phyloP scores from a whole-genome alignment of 2,888 invertebrate genomes.

The Strigamia transsilvanica region DNA sequence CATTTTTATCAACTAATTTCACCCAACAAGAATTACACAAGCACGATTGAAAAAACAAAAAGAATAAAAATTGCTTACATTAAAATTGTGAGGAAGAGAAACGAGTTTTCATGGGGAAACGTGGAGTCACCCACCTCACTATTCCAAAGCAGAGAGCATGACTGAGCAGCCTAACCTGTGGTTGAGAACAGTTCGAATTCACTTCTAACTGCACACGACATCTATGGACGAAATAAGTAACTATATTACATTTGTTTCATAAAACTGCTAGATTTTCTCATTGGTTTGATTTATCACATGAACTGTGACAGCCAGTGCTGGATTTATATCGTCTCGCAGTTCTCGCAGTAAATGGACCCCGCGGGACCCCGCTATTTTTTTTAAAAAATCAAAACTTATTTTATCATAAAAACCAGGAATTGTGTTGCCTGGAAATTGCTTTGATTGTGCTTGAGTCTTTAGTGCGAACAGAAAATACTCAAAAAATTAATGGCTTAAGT shows the following conservation, averaged over 20 bases:
- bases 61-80: conserved; percentile 4
- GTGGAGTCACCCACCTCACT: conserved; percentile 36
- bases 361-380: no score
- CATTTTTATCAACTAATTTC: not conserved
- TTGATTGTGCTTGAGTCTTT: no score
- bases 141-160: conserved; percentile 44
- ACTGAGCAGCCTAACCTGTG: conserved; percentile 22
- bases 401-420: no score
- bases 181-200: not conserved
- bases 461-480: no score
- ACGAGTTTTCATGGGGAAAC: conserved; percentile 1
- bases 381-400: no score
- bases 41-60: not conserved
- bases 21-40: not conserved
- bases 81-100: conserved; percentile 21
- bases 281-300: no score
- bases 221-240: not conserved
- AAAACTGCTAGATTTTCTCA: no score
- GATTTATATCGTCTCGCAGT: no score
- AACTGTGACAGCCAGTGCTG: no score
- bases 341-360: no score
- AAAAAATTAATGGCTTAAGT: no score
- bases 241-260: not conserved
- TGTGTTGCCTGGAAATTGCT: no score
- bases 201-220: not conserved